Conservation (phyloP, 2,797 vertebrate species). For the Onychomys torridus region DNA sequence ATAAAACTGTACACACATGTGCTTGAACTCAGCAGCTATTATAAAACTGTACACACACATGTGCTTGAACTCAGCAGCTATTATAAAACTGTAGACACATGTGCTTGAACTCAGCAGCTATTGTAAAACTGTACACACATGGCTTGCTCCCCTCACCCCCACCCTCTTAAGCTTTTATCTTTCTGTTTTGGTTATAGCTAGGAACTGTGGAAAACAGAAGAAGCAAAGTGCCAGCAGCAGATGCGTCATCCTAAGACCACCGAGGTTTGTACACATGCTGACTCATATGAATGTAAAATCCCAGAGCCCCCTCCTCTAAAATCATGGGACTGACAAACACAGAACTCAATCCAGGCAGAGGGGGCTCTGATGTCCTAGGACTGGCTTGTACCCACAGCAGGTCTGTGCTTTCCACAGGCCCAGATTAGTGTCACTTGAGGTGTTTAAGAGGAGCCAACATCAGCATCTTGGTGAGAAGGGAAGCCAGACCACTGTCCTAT, state of each 20-base stretch:
- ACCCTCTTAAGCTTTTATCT: neutral
- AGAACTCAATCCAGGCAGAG: neutral
- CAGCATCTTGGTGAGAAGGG: too few species aligned
- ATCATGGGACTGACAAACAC: neutral
- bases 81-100: too few species aligned
- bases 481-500: neutral
- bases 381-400: neutral
- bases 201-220: constrained; percentile 7
- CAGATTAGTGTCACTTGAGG: neutral
- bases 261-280: neutral
- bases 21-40: neutral
- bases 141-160: neutral
- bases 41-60: neutral
- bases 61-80: too few species aligned
- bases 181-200: constrained; percentile 24
- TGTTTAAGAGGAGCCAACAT: neutral
- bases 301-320: neutral
- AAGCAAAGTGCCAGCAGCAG: neutral
- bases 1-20: neutral
- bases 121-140: neutral
- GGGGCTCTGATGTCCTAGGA: neutral
- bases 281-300: constrained; percentile 9
- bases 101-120: too few species aligned
- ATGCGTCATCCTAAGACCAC: neutral
- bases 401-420: neutral